Conservation (phyloP, 2,113 vertebrate species). For the Hypomesus transpacificus region DNA sequence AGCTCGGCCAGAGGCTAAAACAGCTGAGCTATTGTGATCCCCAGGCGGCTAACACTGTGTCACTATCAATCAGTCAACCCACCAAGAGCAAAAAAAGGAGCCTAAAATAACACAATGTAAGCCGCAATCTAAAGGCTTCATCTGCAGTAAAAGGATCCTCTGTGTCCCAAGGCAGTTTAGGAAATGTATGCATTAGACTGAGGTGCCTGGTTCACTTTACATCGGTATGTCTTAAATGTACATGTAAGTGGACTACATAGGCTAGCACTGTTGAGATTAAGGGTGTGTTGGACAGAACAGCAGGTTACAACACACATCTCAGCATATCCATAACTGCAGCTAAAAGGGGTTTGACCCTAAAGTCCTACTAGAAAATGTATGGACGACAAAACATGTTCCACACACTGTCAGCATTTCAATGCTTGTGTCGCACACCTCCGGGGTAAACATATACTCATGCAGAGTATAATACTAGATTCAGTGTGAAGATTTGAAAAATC, state of each 20-base stretch:
- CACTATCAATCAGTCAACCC: constrained; percentile 8
- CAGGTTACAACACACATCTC: not conserved
- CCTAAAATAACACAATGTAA: not conserved
- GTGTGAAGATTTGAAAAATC: too few relatives aligned
- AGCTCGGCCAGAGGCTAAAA: not conserved
- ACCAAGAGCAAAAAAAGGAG: not conserved
- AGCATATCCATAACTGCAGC: not conserved
- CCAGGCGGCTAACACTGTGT: constrained; percentile 1
- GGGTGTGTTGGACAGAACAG: not conserved
- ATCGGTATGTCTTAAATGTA: not conserved
- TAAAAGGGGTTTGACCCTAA: not conserved
- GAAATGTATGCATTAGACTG: not conserved
- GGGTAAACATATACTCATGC: not conserved
- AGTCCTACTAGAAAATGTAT: not conserved
- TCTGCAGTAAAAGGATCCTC: not conserved
- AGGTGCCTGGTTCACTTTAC: not conserved
- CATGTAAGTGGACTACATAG: not conserved
- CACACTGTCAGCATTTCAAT: not conserved
- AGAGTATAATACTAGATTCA: too few relatives aligned
- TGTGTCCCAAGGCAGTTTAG: not conserved
- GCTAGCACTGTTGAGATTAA: not conserved
- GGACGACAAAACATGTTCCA: not conserved
- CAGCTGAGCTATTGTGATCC: constrained; percentile 13
- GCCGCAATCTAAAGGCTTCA: not conserved
- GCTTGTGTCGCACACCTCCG: not conserved